Conservation (phyloP, 1,140 invertebrate species). For the Holcopasites calliopsidis region DNA sequence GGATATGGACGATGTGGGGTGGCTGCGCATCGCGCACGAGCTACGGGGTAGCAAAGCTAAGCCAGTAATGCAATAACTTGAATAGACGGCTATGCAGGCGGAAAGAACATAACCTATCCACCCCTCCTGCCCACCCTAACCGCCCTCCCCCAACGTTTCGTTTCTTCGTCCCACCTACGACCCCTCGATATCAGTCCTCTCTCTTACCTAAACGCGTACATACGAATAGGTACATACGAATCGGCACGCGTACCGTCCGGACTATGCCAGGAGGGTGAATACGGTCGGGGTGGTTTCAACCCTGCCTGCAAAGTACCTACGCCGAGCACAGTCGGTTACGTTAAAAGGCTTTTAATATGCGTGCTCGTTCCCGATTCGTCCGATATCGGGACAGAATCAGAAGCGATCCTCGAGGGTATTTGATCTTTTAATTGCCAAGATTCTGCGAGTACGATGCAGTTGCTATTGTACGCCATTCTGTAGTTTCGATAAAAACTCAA, state of each 20-base stretch:
- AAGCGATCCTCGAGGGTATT: not conserved
- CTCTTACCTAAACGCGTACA: constrained; percentile 20
- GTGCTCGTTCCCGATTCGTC: constrained; percentile 47
- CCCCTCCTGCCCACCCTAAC: constrained; percentile 38
- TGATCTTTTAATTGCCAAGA: not conserved
- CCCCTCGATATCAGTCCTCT: not conserved
- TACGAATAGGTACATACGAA: constrained; percentile 41
- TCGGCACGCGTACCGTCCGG: constrained; percentile 41
- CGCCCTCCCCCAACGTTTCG: not conserved
- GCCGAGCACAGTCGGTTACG: constrained; percentile 57
- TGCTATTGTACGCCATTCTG: no score
- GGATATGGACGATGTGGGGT: constrained; percentile 69
- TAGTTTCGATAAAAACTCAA: no score
- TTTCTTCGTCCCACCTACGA: not conserved
- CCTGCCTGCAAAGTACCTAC: constrained; percentile 53
- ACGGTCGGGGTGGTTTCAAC: constrained; percentile 42
- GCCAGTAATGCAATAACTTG: constrained; percentile 79
- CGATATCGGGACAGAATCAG: not conserved
- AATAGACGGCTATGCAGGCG: constrained; percentile 74
- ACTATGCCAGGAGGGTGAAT: constrained; percentile 53
- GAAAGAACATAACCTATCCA: constrained; percentile 70
- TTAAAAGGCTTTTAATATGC: constrained; percentile 63
- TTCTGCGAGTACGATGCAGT: no score
- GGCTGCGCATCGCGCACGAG: constrained; percentile 41
- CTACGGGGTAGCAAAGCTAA: constrained; percentile 73